Evolutionary conservation across 2,113 vertebrate species (phyloP), one percentile per base, ranked within the genome.

Genomic region (Entomyzon cyanotis): DNA sequence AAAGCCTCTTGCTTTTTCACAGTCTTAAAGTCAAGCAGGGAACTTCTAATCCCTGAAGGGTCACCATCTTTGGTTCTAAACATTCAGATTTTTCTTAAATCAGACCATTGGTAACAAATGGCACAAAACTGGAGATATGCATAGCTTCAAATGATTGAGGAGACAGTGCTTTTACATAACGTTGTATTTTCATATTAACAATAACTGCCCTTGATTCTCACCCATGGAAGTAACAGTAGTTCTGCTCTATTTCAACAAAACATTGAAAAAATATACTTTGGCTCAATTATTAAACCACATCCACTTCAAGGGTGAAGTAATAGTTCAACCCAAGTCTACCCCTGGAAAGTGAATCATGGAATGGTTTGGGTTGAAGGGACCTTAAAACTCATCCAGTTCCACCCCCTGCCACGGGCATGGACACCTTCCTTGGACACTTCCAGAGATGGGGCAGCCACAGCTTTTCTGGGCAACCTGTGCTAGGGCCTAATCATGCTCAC

Each of bases 261-360:
- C 2, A 17, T 12, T 59, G 0, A 5, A 31, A 17, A 31, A 44
- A 79, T 6, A 42, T 2, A 30, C 15, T 76, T 59, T 53, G 76
- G 46, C 55, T 83, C 37, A 33, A 23, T 39, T 84, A 58, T 11
- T 49, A 88, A 86, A 35, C 25, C 35, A 88, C 18, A 70, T 15
- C 7, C n/a, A 49, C 15, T 49, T 60, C 62, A 68, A 79, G 30
- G 53, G 24, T 60, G 44, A 87, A 52, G n/a, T 9, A 67, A 70
- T 0, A 58, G 27, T 5, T 89, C 65, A 46, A 3, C 20, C 25
- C 11, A 71, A 78, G 8, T 20, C 24, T 46, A 0, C 2, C 24
- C 33, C 27, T 55, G 28, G 58, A n/a, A 94, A 71, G 4, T 7
- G 14, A 59, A 49, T 60, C 17, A 47, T 23, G 15, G 63, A 62